Evolutionary conservation across 2,113 vertebrate species (phyloP).

Genomic region (Myotis yumanensis): DNA sequence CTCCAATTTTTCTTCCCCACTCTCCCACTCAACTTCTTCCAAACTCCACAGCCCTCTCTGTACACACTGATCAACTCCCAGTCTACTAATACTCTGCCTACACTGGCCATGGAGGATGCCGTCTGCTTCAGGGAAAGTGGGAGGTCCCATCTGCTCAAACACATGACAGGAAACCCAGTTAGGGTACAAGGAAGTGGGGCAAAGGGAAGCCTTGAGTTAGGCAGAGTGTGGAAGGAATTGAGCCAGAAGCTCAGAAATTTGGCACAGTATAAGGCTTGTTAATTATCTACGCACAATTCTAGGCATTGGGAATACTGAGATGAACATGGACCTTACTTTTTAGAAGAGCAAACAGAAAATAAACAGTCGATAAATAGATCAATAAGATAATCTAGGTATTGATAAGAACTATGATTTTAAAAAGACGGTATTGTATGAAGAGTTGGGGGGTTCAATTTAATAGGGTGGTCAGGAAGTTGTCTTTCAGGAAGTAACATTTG

Average conservation of each 20-base stretch:
- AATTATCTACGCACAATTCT: background rate
- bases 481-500: background rate
- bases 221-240: slow-evolving; percentile 1
- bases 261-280: background rate
- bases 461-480: background rate
- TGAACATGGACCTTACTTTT: background rate
- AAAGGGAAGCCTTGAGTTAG: slow-evolving; percentile 58
- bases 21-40: background rate
- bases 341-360: background rate
- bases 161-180: slow-evolving; percentile 53
- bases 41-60: background rate
- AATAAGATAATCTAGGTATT: background rate
- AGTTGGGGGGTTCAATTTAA: background rate
- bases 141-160: slow-evolving; percentile 75
- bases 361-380: background rate
- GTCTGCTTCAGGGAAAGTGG: slow-evolving; percentile 68
- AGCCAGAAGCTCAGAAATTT: background rate
- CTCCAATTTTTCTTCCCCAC: background rate
- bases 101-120: slow-evolving; percentile 56
- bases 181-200: slow-evolving; percentile 32
- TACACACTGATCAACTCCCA: background rate
- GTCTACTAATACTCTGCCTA: slow-evolving; percentile 60
- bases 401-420: background rate
- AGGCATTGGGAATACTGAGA: background rate
- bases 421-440: background rate